Percentiles rank a stretch among this genome's conserved stretches.
Evolutionary conservation across 2,888 invertebrate genomes (phyloP).

Genomic region (Diarsia rubi): DNA sequence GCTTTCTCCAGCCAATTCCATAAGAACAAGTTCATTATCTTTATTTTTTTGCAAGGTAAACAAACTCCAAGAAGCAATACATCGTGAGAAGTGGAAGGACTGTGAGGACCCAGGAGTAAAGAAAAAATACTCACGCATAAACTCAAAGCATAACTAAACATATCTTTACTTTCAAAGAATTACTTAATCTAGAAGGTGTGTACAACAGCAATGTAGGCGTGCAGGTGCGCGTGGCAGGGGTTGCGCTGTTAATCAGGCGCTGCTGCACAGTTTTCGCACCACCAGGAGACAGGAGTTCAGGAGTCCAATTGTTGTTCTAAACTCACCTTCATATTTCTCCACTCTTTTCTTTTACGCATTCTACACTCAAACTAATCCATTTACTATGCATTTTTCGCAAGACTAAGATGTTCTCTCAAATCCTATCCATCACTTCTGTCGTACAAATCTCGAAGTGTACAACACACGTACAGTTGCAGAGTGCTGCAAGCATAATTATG

Average conservation of each 20-base stretch:
- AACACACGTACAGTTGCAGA: slow-evolving; percentile 56
- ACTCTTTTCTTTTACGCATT: neutral
- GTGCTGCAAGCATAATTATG: slow-evolving; percentile 42
- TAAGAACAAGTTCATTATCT: neutral
- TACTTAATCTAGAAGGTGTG: too few relatives aligned
- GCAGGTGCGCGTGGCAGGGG: too few relatives aligned
- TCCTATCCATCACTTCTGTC: slow-evolving; percentile 12
- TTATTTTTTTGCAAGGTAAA: neutral
- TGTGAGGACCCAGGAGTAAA: too few relatives aligned
- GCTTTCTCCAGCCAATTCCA: neutral
- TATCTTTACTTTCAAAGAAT: too few relatives aligned
- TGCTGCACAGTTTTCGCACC: too few relatives aligned
- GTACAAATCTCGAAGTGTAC: slow-evolving; percentile 58
- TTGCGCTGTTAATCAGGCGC: too few relatives aligned
- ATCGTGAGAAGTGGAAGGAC: too few relatives aligned
- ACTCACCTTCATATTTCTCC: neutral
- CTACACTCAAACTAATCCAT: neutral
- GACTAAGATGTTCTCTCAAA: neutral
- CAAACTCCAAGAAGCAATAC: neutral
- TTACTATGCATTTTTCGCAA: neutral
- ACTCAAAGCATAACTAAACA: too few relatives aligned
- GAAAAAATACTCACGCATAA: neutral
- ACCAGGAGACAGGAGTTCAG: too few relatives aligned
- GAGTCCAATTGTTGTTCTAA: too few relatives aligned
- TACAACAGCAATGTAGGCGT: neutral